Conservation (phyloP, 2,888 invertebrate genomes). For the Polydrusus pterygomalis region DNA sequence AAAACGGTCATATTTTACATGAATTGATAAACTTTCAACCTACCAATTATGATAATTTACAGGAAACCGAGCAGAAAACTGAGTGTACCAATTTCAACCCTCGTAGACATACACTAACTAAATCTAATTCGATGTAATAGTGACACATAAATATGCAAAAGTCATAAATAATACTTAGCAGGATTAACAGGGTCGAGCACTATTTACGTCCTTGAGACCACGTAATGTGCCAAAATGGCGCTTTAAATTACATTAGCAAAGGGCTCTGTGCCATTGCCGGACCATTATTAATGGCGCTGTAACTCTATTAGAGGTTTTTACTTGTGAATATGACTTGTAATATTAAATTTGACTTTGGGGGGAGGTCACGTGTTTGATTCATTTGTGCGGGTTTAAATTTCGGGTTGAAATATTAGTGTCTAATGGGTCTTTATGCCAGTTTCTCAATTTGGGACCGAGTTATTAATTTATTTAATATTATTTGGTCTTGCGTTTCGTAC, state of each 20-base stretch:
- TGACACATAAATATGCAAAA: constrained; percentile 56
- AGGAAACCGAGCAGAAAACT: no score
- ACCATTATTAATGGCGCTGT: constrained; percentile 53
- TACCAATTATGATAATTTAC: no score
- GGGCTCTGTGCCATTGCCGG: constrained; percentile 38
- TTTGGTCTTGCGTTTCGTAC: not conserved
- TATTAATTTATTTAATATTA: not conserved
- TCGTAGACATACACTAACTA: constrained; percentile 9
- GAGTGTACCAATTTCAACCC: not conserved
- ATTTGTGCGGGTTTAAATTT: constrained; percentile 28
- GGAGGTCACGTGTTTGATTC: constrained; percentile 45
- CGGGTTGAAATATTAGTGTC: constrained; percentile 6
- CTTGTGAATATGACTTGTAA: constrained; percentile 29
- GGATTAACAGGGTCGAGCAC: constrained; percentile 65
- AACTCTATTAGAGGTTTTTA: constrained; percentile 56
- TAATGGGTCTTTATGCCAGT: not conserved
- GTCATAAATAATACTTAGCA: constrained; percentile 69
- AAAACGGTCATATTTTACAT: no score
- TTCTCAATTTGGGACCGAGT: not conserved
- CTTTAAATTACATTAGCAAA: constrained; percentile 63
- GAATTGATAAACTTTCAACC: no score
- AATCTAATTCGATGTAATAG: constrained; percentile 31
- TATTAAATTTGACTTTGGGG: constrained; percentile 44
- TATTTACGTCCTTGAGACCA: constrained; percentile 61
- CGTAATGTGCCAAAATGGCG: constrained; percentile 64